Conservation (phyloP, 2,888 invertebrate species). For the Phymatocera aterrima region DNA sequence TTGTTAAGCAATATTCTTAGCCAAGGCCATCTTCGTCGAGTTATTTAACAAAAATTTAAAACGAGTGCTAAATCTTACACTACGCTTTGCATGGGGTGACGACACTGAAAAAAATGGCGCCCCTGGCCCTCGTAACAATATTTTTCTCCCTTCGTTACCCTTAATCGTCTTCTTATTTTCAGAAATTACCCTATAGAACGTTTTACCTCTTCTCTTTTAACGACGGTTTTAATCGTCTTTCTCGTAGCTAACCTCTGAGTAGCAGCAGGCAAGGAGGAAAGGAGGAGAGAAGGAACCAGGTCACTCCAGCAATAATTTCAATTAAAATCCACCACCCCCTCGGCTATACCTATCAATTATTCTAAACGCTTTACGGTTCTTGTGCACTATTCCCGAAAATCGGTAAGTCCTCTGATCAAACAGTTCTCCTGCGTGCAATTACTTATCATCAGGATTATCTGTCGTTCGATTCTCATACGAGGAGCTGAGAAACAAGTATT, state of each 20-base stretch:
- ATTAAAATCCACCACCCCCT: not conserved
- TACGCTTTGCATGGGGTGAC: not conserved
- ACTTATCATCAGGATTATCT: too few species aligned
- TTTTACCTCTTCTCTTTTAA: constrained; percentile 25
- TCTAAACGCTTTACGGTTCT: not conserved
- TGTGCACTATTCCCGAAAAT: not conserved
- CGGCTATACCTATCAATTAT: not conserved
- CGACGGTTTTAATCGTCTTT: constrained; percentile 11
- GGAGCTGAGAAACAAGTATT: too few species aligned
- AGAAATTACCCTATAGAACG: constrained; percentile 28
- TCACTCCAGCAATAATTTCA: not conserved
- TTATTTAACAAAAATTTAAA: constrained; percentile 6
- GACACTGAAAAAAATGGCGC: not conserved
- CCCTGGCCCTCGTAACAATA: not conserved
- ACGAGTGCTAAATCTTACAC: not conserved
- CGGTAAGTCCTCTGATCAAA: not conserved
- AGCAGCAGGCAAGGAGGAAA: not conserved
- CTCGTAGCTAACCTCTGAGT: not conserved
- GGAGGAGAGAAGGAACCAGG: not conserved
- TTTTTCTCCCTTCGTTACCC: not conserved
- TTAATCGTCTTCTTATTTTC: constrained; percentile 22
- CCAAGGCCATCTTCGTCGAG: constrained; percentile 25
- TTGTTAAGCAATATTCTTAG: constrained; percentile 30
- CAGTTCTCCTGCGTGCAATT: not conserved
- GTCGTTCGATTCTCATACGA: too few species aligned